Evolutionary conservation across 1,140 invertebrate species (phyloP), one percentile per base, ranked within the genome.

Genomic region (Penaeus chinensis): DNA sequence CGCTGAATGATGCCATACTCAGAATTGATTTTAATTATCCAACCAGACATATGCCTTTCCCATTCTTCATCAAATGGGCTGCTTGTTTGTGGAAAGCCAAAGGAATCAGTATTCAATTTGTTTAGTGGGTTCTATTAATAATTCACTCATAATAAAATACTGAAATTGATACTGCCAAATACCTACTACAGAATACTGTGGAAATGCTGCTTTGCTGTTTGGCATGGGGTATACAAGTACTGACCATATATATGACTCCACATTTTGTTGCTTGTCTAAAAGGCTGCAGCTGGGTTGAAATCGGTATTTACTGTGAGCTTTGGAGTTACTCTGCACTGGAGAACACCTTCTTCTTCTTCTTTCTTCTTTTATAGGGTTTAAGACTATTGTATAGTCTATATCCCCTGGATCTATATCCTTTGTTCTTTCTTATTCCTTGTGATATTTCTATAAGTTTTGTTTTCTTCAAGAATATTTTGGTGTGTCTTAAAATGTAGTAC

Each of bases 161-260:
- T 86, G 84, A 61, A 71, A 66, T 20, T 86, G 63, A 66, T 80
- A 81, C n/a, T 80, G 84, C 84, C 84, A 86, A 13, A 86, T n/a
- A n/a, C 61, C 84, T 54, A 86, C 37, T 24, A 77, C 84, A 24
- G 27, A 54, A 47, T 86, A 86, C n/a, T 71, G 77, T 60, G 69
- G 84, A 61, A 47, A 71, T 22, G 60, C 84, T 22, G 20, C 27
- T 32, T 65, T 20, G 27, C n/a, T 24, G 22, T 85, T 76, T 61
- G 63, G n/a, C 22, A 86, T 27, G 61, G 84, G 84, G 61, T 80
- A 81, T 11, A 77, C 84, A 62, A 86, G 71, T 32, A 86, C 77
- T 61, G 84, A 86, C 84, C 84, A 86, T 18, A 54, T n/a, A 60
- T 42, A 66, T 22, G 62, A 80, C 69, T 80, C 61, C 5, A 86